Conservation (phyloP, 1,140 invertebrate species). For the Diorhabda sublineata region DNA sequence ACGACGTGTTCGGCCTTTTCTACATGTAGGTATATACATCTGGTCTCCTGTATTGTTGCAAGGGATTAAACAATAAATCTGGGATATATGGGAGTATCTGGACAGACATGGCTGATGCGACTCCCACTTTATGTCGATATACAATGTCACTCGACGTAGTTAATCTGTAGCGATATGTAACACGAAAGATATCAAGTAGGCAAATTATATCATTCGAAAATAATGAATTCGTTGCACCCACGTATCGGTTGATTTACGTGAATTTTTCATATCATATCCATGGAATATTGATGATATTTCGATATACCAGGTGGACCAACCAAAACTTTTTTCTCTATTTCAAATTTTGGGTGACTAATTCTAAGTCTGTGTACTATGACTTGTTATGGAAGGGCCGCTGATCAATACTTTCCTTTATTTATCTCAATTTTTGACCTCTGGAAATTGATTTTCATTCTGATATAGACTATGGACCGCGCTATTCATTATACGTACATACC, state of each 20-base stretch:
- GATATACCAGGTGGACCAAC: no score
- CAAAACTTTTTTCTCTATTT: no score
- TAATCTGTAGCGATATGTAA: constrained; percentile 1
- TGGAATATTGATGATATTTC: no score
- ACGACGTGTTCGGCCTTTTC: no score
- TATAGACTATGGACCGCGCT: no score
- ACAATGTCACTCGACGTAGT: not conserved
- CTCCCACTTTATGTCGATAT: not conserved
- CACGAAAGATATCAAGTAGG: not conserved
- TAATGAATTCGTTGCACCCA: not conserved
- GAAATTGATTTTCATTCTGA: no score
- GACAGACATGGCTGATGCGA: not conserved
- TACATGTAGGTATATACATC: not conserved
- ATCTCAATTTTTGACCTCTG: no score
- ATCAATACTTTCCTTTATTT: no score
- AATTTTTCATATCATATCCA: not conserved
- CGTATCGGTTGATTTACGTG: not conserved
- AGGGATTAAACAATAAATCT: not conserved
- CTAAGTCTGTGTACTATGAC: no score
- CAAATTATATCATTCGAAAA: not conserved
- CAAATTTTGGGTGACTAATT: no score
- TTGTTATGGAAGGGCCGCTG: no score
- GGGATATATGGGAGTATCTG: constrained; percentile 1
- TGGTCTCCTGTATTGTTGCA: not conserved
- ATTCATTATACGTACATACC: no score